Conservation (phyloP, 2,797 vertebrate species). For the Garrulus glandarius region DNA sequence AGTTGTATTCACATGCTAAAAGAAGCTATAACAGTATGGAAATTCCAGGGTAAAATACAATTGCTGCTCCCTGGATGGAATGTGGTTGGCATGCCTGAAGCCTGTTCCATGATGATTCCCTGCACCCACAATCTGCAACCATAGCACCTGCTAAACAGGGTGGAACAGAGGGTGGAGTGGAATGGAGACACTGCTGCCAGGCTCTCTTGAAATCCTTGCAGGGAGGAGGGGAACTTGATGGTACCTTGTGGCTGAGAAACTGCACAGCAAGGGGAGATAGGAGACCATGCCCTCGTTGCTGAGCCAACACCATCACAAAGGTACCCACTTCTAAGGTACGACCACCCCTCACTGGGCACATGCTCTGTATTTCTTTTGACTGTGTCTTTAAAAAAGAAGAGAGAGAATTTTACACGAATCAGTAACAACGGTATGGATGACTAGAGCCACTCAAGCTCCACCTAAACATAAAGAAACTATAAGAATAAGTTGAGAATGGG, state of each 20-base stretch:
- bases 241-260: background rate
- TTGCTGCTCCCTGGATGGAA: background rate
- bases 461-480: background rate
- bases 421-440: background rate
- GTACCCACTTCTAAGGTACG: rapidly evolving
- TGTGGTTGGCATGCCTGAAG: background rate
- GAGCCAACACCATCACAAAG: background rate
- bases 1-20: background rate
- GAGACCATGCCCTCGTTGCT: background rate
- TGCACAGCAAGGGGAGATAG: too few relatives aligned
- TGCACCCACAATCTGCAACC: background rate
- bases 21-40: background rate
- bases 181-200: rapidly evolving
- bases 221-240: background rate
- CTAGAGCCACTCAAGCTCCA: background rate
- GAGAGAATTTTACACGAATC: background rate
- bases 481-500: background rate
- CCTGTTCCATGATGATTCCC: background rate
- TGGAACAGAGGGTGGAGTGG: background rate
- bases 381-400: rapidly evolving
- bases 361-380: too few relatives aligned
- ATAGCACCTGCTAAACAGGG: background rate
- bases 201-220: background rate
- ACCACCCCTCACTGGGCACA: too few relatives aligned
- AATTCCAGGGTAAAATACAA: background rate